These are phyloP conservation scores for Chinchilla lanigera DNA, from an alignment of 2,113 vertebrate species.

Conservation along the genomic window DNA sequence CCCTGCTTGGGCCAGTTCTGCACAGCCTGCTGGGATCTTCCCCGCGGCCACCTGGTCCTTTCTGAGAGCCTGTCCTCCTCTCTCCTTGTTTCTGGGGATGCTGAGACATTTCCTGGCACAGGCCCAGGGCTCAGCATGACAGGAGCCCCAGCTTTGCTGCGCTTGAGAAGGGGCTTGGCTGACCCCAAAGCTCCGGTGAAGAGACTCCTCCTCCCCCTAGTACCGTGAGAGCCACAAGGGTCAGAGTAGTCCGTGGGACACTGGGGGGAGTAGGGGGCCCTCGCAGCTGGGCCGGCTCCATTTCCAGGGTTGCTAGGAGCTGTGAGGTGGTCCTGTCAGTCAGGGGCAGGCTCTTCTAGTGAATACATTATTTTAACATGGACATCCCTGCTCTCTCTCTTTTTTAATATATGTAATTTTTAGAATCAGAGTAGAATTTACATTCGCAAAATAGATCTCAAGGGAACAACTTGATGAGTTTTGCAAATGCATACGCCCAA, in stretches of 20 bases:
- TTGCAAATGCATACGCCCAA: rapidly evolving
- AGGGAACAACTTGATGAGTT: neutral
- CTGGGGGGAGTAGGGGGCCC: neutral
- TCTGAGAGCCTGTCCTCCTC: neutral
- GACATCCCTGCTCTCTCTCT: neutral
- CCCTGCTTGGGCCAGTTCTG: rapidly evolving
- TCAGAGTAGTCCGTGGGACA: neutral
- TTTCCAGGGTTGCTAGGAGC: neutral
- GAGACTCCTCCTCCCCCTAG: rapidly evolving
- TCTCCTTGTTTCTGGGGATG: neutral
- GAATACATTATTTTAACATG: neutral
- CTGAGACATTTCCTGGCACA: neutral
- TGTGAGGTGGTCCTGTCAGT: neutral
- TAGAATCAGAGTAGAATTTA: neutral
- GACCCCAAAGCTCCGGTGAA: rapidly evolving
- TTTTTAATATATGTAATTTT: neutral
- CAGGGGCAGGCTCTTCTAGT: neutral
- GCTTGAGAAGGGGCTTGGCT: neutral
- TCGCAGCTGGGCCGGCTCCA: neutral
- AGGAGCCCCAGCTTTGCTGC: neutral
- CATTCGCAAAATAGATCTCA: neutral
- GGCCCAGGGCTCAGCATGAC: neutral
- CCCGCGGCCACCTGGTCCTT: neutral
- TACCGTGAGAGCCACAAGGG: no score
- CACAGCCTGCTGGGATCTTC: rapidly evolving